A percentile compares a stretch with the other conserved stretches of the same genome.
Conservation (phyloP, 2,113 vertebrate species). For the Aegotheles bennettii region DNA sequence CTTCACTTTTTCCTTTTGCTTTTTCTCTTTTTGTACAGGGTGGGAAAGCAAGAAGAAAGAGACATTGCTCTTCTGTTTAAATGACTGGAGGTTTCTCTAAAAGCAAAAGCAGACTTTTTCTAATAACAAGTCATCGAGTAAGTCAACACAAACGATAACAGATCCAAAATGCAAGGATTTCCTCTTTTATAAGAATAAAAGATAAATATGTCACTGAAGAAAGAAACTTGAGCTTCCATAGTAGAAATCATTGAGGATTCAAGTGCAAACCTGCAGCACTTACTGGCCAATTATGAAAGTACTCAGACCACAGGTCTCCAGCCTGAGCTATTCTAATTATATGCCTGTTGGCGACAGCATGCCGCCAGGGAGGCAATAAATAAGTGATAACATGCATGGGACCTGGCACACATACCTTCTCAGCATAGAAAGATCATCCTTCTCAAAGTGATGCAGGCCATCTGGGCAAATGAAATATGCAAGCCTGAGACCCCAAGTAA, state of each 20-base stretch:
- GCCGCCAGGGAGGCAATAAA: constrained; percentile 40
- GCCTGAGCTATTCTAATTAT: constrained; percentile 29
- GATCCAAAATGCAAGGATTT: constrained; percentile 9
- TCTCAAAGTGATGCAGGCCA: neutral
- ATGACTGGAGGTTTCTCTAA: neutral
- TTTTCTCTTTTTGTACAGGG: neutral
- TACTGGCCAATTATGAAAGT: constrained; percentile 9
- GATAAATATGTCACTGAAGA: neutral
- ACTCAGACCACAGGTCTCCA: neutral
- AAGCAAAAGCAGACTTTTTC: constrained; percentile 27
- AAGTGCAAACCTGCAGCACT: neutral
- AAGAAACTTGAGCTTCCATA: neutral
- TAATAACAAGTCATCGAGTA: constrained; percentile 19
- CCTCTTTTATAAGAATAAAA: neutral
- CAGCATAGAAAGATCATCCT: neutral
- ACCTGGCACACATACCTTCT: constrained; percentile 6
- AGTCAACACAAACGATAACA: neutral
- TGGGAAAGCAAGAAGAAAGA: neutral
- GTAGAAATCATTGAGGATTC: neutral
- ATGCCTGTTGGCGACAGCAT: neutral
- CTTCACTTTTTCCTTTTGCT: neutral
- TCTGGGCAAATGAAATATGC: constrained; percentile 17
- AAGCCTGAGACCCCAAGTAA: neutral
- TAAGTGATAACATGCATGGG: constrained; percentile 10
- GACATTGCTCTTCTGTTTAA: neutral